Evolutionary conservation across 1,140 invertebrate species (phyloP), one percentile per base, ranked within the genome.

Genomic region (Musca domestica): DNA sequence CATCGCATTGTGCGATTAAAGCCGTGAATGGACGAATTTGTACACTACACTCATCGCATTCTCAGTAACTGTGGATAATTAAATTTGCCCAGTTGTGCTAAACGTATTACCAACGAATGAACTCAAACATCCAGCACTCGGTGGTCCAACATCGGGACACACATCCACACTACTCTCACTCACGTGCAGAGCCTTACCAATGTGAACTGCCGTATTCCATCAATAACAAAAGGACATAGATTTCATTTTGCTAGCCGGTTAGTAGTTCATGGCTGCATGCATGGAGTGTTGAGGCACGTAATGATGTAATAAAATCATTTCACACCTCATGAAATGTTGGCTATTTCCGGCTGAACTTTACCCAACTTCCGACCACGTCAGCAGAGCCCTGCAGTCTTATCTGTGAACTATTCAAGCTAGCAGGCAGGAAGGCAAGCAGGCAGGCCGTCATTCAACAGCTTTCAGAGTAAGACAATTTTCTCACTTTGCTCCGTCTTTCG

Each of bases 251-350:
- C 34, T 41, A 41, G 34, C 34, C 34, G 34, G 34, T 56, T 56
- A 1, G 19, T 54, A 6, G 49, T 51, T 51, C 52, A 25, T 56
- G 52, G 25, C 52, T 56, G 52, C 52, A 41, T 27, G 23, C 52
- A 56, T 56, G 23, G 25, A 27, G 52, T 25, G 65, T 27, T 34
- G 47, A 34, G 76, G 76, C 74, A 76, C 73, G 74, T 78, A 78
- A 78, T 78, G 76, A 78, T 78, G 76, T 78, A 78, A 78, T 78
- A 78, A 78, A 78, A 78, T 78, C 76, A 78, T 78, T 78, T 78
- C 76, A 78, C 76, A 78, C 76, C 76, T 78, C 76, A 78, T 78
- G 76, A 78, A 78, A 78, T 78, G 76, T 74, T 74, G 76, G 76
- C 74, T 78, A 78, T 78, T 78, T 78, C 76, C 76, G 76, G 73